Percentiles rank a stretch among this genome's conserved stretches.
phyloP scores from a whole-genome alignment of 1,140 invertebrate species.

The Maconellicoccus hirsutus region DNA sequence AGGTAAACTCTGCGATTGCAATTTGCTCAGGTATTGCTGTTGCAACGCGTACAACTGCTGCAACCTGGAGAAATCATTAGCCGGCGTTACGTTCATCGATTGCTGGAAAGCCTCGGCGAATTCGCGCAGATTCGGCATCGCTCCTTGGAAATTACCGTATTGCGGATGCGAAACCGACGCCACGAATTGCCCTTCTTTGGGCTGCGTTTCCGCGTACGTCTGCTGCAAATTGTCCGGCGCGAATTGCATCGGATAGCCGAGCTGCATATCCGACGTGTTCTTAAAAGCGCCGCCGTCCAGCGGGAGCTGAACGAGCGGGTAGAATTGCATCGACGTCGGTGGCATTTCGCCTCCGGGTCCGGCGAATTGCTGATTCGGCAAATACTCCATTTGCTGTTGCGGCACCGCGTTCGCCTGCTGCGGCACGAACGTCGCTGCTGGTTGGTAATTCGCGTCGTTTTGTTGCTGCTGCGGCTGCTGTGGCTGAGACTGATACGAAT shows the following conservation, averaged over 20 bases:
- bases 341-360: too few species aligned
- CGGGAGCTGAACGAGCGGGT: too few species aligned
- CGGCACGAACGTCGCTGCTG: neutral
- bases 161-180: neutral
- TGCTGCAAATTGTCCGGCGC: neutral
- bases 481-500: neutral
- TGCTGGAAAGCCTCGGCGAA: neutral
- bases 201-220: neutral
- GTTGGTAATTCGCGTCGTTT: too few species aligned
- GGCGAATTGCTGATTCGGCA: neutral
- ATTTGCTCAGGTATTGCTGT: neutral
- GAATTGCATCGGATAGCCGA: neutral
- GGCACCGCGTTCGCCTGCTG: neutral
- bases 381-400: neutral
- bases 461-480: neutral
- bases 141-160: neutral
- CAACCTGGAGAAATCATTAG: neutral
- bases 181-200: neutral
- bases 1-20: neutral
- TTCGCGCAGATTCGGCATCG: neutral
- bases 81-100: neutral
- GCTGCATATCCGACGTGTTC: neutral
- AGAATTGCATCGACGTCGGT: too few species aligned
- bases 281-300: too few species aligned
- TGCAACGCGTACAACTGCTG: neutral